Conservation (phyloP, 1,140 invertebrate genomes). For the Myzus persicae region DNA sequence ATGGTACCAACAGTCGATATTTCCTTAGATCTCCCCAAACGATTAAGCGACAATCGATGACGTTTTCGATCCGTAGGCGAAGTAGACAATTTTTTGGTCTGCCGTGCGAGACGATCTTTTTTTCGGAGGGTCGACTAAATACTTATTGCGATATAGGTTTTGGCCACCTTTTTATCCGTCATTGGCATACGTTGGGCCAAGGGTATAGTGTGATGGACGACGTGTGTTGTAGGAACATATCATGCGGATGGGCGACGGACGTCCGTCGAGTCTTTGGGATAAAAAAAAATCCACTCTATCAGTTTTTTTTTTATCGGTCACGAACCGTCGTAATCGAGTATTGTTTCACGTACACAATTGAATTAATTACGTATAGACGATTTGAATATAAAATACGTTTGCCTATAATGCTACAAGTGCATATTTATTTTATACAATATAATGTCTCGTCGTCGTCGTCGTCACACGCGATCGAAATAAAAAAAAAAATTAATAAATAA, state of each 20-base stretch:
- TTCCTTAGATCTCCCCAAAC: no score
- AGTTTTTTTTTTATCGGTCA: not conserved
- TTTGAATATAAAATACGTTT: conserved; percentile 11
- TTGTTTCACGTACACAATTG: conserved; percentile 22
- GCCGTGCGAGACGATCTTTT: no score
- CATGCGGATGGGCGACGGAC: not conserved
- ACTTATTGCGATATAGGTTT: not conserved
- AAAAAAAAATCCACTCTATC: not conserved
- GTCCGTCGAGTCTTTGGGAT: not conserved
- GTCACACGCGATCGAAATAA: not conserved
- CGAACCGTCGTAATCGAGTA: not conserved
- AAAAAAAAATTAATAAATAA: conserved; percentile 7
- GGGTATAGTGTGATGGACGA: not conserved
- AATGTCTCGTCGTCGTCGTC: not conserved
- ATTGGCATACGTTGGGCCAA: not conserved
- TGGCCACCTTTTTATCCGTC: not conserved
- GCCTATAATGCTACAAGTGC: not conserved
- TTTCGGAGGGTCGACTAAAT: not conserved
- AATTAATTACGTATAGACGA: conserved; percentile 23
- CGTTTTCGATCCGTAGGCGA: not conserved
- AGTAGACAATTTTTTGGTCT: not conserved
- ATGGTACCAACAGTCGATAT: no score
- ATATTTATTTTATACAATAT: not conserved
- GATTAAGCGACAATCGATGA: not conserved
- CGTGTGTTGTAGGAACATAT: not conserved